Evolutionary conservation across 2,797 vertebrate genomes (phyloP).

Genomic region (Sylvilagus floridanus): DNA sequence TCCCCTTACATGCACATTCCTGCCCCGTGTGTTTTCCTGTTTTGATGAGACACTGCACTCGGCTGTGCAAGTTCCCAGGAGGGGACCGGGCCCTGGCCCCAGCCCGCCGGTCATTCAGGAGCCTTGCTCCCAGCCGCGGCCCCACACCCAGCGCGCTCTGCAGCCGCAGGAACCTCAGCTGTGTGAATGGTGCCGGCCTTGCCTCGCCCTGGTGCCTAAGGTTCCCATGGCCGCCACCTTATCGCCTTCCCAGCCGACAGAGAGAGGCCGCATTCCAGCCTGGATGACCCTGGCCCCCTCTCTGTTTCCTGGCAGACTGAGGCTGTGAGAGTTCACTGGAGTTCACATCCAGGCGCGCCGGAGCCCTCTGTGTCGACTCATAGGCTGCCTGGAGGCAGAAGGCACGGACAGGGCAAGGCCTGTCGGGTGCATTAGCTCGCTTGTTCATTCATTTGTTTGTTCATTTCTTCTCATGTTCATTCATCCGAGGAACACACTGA

Average conservation of each 20-base stretch:
- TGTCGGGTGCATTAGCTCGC: fast-evolving
- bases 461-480: neutral
- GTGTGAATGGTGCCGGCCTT: neutral
- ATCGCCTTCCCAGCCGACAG: constrained; percentile 61
- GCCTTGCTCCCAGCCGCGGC: constrained; percentile 51
- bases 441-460: neutral
- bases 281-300: neutral
- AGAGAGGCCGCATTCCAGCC: constrained; percentile 53
- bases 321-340: neutral
- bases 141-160: constrained; percentile 61
- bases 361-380: neutral
- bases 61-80: constrained; percentile 74
- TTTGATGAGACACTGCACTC: constrained; percentile 84
- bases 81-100: constrained; percentile 52
- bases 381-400: neutral
- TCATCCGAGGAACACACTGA: neutral
- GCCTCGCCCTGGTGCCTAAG: neutral
- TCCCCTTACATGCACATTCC: constrained; percentile 84
- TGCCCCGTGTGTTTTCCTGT: constrained; percentile 85
- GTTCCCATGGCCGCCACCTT: constrained; percentile 45
- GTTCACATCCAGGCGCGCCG: neutral
- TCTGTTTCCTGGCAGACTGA: constrained; percentile 36
- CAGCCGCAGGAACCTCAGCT: neutral
- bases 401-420: neutral
- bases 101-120: constrained; percentile 66